Conservation (phyloP, 2,888 invertebrate genomes). For the Heliconius ismenius region DNA sequence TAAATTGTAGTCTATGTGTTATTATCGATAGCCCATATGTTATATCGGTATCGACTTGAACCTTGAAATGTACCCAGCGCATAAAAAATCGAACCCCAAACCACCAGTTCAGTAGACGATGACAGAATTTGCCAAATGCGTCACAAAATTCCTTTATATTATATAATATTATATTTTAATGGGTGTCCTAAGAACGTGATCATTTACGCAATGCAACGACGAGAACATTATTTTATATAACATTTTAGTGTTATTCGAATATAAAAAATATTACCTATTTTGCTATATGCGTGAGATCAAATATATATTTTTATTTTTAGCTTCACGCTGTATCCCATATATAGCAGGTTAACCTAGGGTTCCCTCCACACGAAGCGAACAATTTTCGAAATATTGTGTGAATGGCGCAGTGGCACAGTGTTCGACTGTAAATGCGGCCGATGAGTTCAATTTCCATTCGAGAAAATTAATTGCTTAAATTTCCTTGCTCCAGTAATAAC, state of each 20-base stretch:
- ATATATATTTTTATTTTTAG: not conserved
- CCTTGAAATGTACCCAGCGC: no score
- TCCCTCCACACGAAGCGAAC: no score
- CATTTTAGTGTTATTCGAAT: not conserved
- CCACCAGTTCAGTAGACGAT: not conserved
- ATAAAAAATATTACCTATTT: not conserved
- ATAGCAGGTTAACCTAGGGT: not conserved
- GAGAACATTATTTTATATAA: not conserved
- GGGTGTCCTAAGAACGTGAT: not conserved
- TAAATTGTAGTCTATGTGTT: not conserved
- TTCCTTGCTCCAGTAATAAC: no score
- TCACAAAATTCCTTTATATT: not conserved
- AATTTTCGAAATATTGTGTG: no score
- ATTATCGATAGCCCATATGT: no score
- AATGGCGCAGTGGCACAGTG: no score
- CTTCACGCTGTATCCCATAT: not conserved
- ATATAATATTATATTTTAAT: not conserved
- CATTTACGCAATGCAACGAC: constrained; percentile 11
- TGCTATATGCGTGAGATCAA: no score
- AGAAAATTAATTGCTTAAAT: no score
- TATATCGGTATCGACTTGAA: no score
- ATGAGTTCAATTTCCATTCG: no score
- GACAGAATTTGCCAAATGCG: not conserved
- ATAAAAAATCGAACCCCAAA: not conserved
- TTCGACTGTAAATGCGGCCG: no score